A percentile compares a stretch with the other conserved stretches of the same genome.
Conservation (phyloP, 1,140 invertebrate genomes). For the Drosophila biarmipes region DNA sequence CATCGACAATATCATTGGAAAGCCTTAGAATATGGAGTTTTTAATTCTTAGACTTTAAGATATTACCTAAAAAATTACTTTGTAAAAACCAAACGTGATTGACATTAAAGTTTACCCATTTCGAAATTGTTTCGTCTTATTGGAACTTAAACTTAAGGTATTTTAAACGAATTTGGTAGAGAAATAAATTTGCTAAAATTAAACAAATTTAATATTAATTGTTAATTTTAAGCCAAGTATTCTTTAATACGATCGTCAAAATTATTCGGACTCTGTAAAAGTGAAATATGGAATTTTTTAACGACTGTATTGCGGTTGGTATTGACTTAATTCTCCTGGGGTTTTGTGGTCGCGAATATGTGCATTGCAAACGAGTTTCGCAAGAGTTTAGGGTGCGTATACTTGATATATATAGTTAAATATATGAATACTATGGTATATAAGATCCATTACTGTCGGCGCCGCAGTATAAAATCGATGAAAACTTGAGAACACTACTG, state of each 20-base stretch:
- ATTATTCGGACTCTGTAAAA: not conserved
- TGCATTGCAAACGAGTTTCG: constrained; percentile 88
- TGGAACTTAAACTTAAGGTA: not conserved
- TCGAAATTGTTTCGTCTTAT: not conserved
- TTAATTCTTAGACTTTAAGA: not conserved
- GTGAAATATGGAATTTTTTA: constrained; percentile 71
- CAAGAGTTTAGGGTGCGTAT: constrained; percentile 87
- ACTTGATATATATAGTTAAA: not conserved
- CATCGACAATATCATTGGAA: constrained; percentile 74
- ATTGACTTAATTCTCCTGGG: constrained; percentile 89
- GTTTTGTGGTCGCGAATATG: constrained; percentile 89
- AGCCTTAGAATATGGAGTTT: constrained; percentile 26
- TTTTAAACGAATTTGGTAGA: too few relatives aligned
- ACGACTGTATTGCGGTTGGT: constrained; percentile 88
- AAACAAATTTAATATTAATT: too few relatives aligned
- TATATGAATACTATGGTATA: constrained; percentile 2
- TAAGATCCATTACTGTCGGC: constrained; percentile 86
- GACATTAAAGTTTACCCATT: not conserved
- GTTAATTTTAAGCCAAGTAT: not conserved
- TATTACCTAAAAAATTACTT: not conserved
- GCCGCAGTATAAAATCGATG: constrained; percentile 88
- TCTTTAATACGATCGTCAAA: not conserved
- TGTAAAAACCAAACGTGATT: constrained; percentile 9
- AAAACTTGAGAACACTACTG: constrained; percentile 87
- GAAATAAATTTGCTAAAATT: too few relatives aligned